These are phyloP conservation scores for Excalfactoria chinensis DNA, from an alignment of 2,113 vertebrate genomes.

Conservation along the genomic window DNA sequence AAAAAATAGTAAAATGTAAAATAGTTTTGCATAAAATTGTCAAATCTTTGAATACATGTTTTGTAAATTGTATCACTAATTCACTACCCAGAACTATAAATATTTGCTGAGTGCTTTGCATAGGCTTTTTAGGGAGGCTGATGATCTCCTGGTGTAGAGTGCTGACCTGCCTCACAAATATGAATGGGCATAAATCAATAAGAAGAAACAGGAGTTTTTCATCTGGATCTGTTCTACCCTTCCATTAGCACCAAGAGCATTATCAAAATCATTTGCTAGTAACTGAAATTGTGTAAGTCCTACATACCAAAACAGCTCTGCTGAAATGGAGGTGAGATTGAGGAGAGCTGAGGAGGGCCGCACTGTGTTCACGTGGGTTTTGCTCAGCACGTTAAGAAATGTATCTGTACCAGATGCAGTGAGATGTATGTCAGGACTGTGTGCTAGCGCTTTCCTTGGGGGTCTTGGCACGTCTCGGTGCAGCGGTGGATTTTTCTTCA, in stretches of 20 bases:
- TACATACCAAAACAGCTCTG: rapidly evolving
- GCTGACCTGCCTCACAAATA: not conserved
- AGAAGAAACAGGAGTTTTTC: not conserved
- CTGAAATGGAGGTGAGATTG: not conserved
- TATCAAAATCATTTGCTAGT: not conserved
- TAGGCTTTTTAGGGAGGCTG: not conserved
- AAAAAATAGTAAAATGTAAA: not conserved
- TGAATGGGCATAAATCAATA: not conserved
- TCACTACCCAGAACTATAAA: not conserved
- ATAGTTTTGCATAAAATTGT: not conserved
- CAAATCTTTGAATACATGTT: not conserved
- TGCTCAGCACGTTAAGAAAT: not conserved
- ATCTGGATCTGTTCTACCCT: not conserved
- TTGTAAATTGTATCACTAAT: not conserved
- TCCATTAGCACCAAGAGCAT: not conserved
- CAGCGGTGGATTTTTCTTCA: not conserved
- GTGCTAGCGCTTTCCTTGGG: not conserved
- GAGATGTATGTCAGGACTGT: not conserved
- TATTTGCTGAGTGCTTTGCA: not conserved
- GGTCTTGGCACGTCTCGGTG: not conserved
- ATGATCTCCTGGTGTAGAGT: not conserved
- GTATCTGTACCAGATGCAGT: not conserved
- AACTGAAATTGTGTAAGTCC: not conserved
- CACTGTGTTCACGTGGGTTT: not conserved
- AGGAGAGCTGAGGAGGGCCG: not conserved